Evolutionary conservation across 1,140 invertebrate species (phyloP), one percentile per base, ranked within the genome.

Genomic region (Trachymyrmex septentrionalis): DNA sequence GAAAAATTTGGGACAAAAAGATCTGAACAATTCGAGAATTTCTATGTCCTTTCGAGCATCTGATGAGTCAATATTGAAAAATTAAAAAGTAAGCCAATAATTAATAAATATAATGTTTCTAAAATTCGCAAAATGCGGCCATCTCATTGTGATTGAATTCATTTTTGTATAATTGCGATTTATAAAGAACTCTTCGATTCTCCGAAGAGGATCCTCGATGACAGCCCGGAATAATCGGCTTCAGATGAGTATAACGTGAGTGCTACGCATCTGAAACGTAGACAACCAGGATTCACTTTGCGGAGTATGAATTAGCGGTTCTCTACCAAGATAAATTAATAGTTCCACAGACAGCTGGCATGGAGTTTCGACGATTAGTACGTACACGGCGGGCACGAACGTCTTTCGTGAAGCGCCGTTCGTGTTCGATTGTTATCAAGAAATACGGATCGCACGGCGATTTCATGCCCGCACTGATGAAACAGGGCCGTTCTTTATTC

Each of bases 281-380:
- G 24, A 63, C 50, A 69, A 63, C 2, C 64, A 69, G 76, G 7
- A 84, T 84, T 85, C 71, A 44, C 48, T 78, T 85, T 30, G 61
- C 48, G 73, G 48, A 21, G 50, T 61, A 77, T 44, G 69, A 90
- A 88, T 90, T 88, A 82, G 85, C 87, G 78, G 71, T 73, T 90
- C 81, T 48, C 14, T 64, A 73, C 12, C 14, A 21, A 78, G 82
- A 87, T 87, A 75, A 84, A 85, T 87, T 85, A 82, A 87, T 84
- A 87, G 80, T 85, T 82, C 48, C 55, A 63, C 55, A 86, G 53
- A 84, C 88, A 89, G 91, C 91, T 92, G 92, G 90, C 89, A 90
- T 82, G 82, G 88, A 90, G 85, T 90, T 92, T 87, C 64, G 69
- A 88, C 89, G 87, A 92, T 93, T 92, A 86, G 81, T 90, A 92